Percentiles rank a stretch among this genome's conserved stretches.
Evolutionary conservation across 2,888 invertebrate genomes (phyloP).

Genomic region (Nephrotoma appendiculata): DNA sequence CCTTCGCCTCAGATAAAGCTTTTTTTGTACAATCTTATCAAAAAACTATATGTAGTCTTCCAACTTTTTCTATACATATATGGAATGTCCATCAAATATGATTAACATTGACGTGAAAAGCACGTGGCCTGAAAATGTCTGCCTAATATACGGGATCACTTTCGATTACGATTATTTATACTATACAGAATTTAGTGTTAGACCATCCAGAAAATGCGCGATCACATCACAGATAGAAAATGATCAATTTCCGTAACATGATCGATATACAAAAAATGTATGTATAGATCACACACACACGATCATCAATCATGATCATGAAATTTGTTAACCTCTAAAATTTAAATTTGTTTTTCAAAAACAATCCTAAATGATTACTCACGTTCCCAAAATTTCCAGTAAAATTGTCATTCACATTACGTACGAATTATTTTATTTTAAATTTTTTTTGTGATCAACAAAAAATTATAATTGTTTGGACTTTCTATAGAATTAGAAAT

Average conservation of each 20-base stretch:
- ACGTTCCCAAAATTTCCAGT: background rate
- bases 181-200: background rate
- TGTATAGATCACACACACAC: background rate
- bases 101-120: background rate
- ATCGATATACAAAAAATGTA: background rate
- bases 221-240: background rate
- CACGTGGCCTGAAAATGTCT: background rate
- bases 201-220: background rate
- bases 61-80: background rate
- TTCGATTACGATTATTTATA: background rate
- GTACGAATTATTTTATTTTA: background rate
- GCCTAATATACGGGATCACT: background rate
- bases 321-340: background rate
- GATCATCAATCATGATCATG: background rate
- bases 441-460: background rate
- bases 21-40: background rate
- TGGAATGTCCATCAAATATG: background rate
- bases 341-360: background rate
- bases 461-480: background rate
- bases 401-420: background rate
- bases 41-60: background rate
- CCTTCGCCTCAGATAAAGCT: background rate
- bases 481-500: background rate
- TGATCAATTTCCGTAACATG: background rate
- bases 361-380: background rate